Evolutionary conservation across 2,797 vertebrate species (phyloP).

Genomic region (Arrhamphus sclerolepis): DNA sequence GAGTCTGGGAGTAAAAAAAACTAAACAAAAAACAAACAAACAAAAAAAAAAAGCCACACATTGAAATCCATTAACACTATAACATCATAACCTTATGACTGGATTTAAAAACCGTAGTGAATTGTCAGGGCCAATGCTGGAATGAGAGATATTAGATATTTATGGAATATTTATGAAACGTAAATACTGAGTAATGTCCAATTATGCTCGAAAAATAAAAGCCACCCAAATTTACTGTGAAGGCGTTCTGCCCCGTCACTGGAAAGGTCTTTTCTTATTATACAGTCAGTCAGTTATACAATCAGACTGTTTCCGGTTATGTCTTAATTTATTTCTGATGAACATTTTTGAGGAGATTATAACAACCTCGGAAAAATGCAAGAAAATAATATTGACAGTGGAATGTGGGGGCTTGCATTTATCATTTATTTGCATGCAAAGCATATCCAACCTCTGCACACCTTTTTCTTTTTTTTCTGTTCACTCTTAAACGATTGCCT

Average conservation of each 20-base stretch:
- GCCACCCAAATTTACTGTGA: not conserved
- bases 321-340: not conserved
- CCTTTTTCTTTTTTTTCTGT: too few relatives aligned
- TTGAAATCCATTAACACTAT: not conserved
- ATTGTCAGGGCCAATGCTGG: slow-evolving; percentile 1
- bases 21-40: too few relatives aligned
- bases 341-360: not conserved
- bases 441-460: too few relatives aligned
- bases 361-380: not conserved
- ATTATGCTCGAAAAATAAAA: slow-evolving; percentile 4
- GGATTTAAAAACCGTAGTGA: slow-evolving; percentile 18
- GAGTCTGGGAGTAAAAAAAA: slow-evolving; percentile 28
- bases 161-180: slow-evolving; percentile 24
- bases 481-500: too few relatives aligned
- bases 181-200: slow-evolving; percentile 24
- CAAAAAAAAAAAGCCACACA: too few relatives aligned
- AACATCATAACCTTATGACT: slow-evolving; percentile 23
- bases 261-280: slow-evolving; percentile 1
- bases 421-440: too few relatives aligned
- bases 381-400: not conserved
- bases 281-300: too few relatives aligned
- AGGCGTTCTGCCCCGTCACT: not conserved
- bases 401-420: not conserved
- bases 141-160: slow-evolving; percentile 24
- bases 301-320: not conserved